phyloP scores from a whole-genome alignment of 2,888 invertebrate species.

The Eupeodes latifasciatus region DNA sequence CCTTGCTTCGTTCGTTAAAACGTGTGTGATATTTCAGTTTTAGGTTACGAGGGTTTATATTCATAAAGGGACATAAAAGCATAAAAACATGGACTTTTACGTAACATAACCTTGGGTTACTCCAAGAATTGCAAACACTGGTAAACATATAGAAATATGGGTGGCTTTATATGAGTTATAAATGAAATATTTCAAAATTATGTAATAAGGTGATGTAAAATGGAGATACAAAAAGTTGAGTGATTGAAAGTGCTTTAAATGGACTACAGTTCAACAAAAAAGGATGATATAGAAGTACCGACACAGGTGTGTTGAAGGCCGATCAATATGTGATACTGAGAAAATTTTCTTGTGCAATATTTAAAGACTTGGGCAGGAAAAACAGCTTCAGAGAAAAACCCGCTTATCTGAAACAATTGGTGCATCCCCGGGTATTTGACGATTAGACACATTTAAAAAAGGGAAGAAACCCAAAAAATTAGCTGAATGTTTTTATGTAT shows the following conservation, averaged over 20 bases:
- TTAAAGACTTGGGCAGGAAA: no score
- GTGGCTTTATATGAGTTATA: background rate
- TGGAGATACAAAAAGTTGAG: background rate
- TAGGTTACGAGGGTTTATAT: background rate
- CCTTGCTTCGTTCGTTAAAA: background rate
- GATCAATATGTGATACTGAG: no score
- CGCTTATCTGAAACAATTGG: no score
- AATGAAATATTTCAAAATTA: background rate
- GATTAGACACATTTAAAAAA: no score
- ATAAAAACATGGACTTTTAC: background rate
- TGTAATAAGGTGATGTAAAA: background rate
- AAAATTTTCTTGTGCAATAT: no score
- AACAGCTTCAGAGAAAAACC: no score
- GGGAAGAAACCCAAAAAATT: no score
- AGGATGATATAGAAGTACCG: no score
- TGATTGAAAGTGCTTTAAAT: background rate
- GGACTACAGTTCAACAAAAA: no score
- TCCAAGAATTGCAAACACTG: slow-evolving; percentile 4
- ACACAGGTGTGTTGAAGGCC: no score
- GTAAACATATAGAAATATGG: background rate
- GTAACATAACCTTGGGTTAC: slow-evolving; percentile 20
- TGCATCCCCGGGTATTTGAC: no score
- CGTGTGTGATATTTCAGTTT: background rate
- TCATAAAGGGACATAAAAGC: slow-evolving; percentile 27
- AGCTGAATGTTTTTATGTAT: no score